A percentile compares a stretch with the other conserved stretches of the same genome.
Conservation (phyloP, 64 coral and sea anemone species). For the Trachythela sp. region DNA sequence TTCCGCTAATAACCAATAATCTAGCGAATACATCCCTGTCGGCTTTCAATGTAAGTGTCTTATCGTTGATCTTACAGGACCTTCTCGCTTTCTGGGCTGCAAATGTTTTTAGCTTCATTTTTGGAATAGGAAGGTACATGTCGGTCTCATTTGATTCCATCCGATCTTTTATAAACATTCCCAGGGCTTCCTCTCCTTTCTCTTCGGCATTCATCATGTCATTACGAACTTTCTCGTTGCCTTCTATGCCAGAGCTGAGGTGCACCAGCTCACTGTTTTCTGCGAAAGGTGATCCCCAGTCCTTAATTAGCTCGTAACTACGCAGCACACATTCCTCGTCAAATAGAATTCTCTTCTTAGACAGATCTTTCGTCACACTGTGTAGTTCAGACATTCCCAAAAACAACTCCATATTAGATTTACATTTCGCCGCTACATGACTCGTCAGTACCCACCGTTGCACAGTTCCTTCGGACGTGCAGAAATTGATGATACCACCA, state of each 20-base stretch:
- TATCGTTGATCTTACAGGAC: background rate
- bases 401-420: slow-evolving; percentile 14
- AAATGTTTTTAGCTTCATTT: slow-evolving; percentile 23
- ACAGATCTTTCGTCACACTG: background rate
- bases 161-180: background rate
- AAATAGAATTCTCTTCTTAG: slow-evolving; percentile 1
- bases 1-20: background rate
- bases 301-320: background rate
- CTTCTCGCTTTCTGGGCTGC: background rate
- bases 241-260: slow-evolving; percentile 6
- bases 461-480: background rate
- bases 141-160: background rate
- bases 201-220: background rate
- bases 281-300: slow-evolving; percentile 2
- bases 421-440: background rate
- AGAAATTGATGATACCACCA: background rate
- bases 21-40: slow-evolving; percentile 14
- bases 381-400: slow-evolving; percentile 18
- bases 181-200: slow-evolving; percentile 13
- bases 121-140: background rate
- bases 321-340: slow-evolving; percentile 2
- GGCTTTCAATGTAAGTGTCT: background rate
- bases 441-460: slow-evolving; percentile 16
- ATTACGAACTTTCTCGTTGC: background rate
- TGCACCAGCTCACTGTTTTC: slow-evolving; percentile 9